Evolutionary conservation across 2,888 invertebrate species (phyloP).

Genomic region (Apeira syringaria): DNA sequence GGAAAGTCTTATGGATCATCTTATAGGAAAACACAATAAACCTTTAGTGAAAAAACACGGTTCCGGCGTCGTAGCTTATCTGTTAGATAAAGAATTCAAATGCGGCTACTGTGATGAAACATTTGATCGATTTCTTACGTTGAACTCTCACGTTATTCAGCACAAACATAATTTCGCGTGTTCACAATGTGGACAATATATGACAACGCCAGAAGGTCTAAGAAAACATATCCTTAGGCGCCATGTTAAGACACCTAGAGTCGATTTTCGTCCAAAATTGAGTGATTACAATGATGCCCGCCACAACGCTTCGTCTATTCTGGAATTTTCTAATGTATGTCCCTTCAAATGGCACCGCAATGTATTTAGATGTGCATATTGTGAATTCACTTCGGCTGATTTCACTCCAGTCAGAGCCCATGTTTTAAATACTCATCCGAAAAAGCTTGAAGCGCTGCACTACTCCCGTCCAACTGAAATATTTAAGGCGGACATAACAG

Average conservation of each 20-base stretch:
- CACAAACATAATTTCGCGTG: slow-evolving; percentile 14
- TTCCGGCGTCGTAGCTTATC: slow-evolving; percentile 55
- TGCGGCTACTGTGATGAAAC: slow-evolving; percentile 56
- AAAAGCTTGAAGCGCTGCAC: slow-evolving; percentile 42
- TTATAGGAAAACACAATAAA: slow-evolving; percentile 28
- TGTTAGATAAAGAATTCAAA: slow-evolving; percentile 46
- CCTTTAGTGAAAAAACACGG: slow-evolving; percentile 40
- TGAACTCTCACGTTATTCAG: slow-evolving; percentile 56
- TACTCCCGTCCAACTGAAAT: slow-evolving; percentile 14
- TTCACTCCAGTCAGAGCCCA: slow-evolving; percentile 57
- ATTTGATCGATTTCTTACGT: slow-evolving; percentile 58
- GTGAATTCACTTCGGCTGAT: slow-evolving; percentile 58
- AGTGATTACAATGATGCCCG: slow-evolving; percentile 34
- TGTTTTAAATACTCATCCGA: slow-evolving; percentile 44
- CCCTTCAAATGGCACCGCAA: slow-evolving; percentile 72
- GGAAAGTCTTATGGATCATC: slow-evolving; percentile 54
- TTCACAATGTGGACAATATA: slow-evolving; percentile 11
- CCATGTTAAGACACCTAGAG: slow-evolving; percentile 10
- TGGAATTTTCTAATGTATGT: slow-evolving; percentile 66
- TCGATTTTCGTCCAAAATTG: slow-evolving; percentile 9
- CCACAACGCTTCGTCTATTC: slow-evolving; percentile 65
- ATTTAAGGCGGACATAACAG: slow-evolving; percentile 63
- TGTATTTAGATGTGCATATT: slow-evolving; percentile 62
- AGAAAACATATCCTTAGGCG: slow-evolving; percentile 12
- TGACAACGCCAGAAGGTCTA: slow-evolving; percentile 6